A percentile compares a stretch with the other conserved stretches of the same genome.
Evolutionary conservation across 2,113 vertebrate genomes (phyloP).

Genomic region (Colinus virginianus): DNA sequence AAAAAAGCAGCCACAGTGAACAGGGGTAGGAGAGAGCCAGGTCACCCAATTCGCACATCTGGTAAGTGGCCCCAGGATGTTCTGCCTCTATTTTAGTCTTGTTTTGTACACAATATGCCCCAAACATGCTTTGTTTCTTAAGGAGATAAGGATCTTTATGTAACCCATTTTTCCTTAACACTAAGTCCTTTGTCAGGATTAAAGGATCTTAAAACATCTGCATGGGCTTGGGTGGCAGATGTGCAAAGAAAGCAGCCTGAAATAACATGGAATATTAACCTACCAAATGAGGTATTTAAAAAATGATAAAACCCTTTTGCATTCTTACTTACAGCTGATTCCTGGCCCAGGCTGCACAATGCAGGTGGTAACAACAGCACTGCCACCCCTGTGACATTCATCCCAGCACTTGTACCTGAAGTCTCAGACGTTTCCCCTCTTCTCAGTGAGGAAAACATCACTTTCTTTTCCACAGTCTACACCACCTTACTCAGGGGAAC

Average conservation of each 20-base stretch:
- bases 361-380: not conserved
- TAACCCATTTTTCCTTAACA: constrained; percentile 72
- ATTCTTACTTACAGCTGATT: not conserved
- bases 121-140: constrained; percentile 46
- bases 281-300: constrained; percentile 55
- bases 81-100: constrained; percentile 67
- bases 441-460: not conserved
- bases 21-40: not conserved
- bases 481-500: not conserved
- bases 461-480: not conserved
- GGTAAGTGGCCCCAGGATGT: constrained; percentile 65
- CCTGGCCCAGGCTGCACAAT: accelerated
- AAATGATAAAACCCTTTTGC: not conserved
- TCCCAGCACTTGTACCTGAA: not conserved
- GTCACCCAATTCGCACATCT: constrained; percentile 7
- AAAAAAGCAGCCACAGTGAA: not conserved
- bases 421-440: not conserved
- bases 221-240: constrained; percentile 56
- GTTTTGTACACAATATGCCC: constrained; percentile 70
- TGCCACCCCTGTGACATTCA: not conserved
- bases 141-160: constrained; percentile 70
- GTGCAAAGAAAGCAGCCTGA: constrained; percentile 41
- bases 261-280: constrained; percentile 65
- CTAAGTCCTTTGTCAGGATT: constrained; percentile 78
- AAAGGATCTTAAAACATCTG: constrained; percentile 78